Evolutionary conservation across 2,888 invertebrate species (phyloP), one percentile per base, ranked within the genome.

Genomic region (Cephus pulcher): DNA sequence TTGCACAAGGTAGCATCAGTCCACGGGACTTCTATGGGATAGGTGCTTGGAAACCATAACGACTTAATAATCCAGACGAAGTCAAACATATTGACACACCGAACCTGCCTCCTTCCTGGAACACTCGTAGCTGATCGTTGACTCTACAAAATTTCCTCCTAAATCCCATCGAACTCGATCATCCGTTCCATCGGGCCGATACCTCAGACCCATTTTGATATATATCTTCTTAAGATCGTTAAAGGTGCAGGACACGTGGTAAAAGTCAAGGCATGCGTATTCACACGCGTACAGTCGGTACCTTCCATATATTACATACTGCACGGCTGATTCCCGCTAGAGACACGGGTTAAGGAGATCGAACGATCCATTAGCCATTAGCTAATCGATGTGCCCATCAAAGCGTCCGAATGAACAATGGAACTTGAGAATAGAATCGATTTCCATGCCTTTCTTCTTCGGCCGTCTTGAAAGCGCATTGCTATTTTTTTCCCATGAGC

Each of bases 141-240:
- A 71, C 23, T 34, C 34, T 3, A 35, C 74, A 79, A 82, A 82
- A 84, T 80, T 77, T 77, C 80, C 40, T 56, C 23, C 23, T 78
- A 83, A 82, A 82, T 82, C 78, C 76, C 80, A 85, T 86, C 83
- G 84, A 85, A 84, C 85, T 84, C 86, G 86, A 83, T 86, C 84
- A 82, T 77, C 82, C 80, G 9, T 56, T 56, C 23, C 23, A 9
- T 56, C 56, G 56, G 23, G 56, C 6, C 56, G 56, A 23, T 23
- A 56, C 23, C 56, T 23, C 23, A 23, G 56, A 56, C 56, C 23
- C 23, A 30, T 23, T 56, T 56, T 56, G 40, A 56, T 56, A 6
- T 23, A 2, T 56, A 56, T 56, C 56, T 56, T 56, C 23, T 23
- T 56, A 56, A 9, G 56, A 56, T 56, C 56, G 56, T 56, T 56